Percentiles rank a stretch among this genome's conserved stretches.
Conservation (phyloP, 2,797 vertebrate genomes). For the Alauda arvensis region DNA sequence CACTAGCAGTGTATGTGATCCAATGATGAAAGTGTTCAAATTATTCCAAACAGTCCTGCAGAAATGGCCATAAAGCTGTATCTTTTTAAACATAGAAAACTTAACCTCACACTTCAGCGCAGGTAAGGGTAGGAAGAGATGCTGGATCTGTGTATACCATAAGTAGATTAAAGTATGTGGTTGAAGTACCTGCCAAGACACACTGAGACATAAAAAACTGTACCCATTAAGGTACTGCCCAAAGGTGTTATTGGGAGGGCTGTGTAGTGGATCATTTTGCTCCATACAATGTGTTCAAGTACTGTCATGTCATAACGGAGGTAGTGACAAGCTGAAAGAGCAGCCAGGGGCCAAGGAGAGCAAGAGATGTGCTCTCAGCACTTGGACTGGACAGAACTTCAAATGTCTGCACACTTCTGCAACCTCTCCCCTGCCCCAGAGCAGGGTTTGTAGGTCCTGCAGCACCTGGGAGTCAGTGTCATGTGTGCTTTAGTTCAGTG, state of each 20-base stretch:
- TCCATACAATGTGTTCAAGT: neutral
- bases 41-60: neutral
- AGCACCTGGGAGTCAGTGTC: neutral
- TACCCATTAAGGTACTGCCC: neutral
- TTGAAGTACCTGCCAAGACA: neutral
- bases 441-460: neutral
- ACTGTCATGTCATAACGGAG: neutral
- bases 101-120: neutral
- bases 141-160: neutral
- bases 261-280: neutral
- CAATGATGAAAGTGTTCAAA: neutral
- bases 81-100: neutral
- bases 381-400: neutral
- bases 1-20: neutral
- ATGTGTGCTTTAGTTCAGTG: neutral
- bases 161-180: neutral
- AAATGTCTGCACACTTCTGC: neutral
- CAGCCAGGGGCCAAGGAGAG: neutral
- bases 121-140: neutral
- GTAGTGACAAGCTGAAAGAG: neutral
- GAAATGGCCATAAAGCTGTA: neutral
- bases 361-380: neutral
- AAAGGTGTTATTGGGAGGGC: neutral
- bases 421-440: neutral
- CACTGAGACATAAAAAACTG: neutral